Evolutionary conservation across 2,888 invertebrate species (phyloP).

Genomic region (Philereme transversata): DNA sequence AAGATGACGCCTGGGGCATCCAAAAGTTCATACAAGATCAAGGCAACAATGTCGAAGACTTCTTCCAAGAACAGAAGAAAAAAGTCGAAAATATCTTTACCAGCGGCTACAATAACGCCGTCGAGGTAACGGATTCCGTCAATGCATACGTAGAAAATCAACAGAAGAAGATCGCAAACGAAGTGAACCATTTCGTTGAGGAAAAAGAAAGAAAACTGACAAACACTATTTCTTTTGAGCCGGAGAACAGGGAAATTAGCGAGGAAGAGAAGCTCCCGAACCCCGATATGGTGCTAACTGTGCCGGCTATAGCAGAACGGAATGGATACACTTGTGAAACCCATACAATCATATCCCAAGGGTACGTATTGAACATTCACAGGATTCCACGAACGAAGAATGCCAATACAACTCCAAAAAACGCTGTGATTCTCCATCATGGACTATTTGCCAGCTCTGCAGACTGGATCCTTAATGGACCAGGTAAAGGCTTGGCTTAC

Average conservation of each 20-base stretch:
- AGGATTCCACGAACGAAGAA: constrained; percentile 87
- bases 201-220: constrained; percentile 54
- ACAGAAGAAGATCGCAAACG: constrained; percentile 54
- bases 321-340: constrained; percentile 89
- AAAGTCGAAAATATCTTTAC: constrained; percentile 54
- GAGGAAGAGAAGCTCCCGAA: constrained; percentile 50
- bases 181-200: constrained; percentile 59
- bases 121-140: constrained; percentile 55
- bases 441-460: constrained; percentile 91
- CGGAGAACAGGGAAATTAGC: constrained; percentile 42
- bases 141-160: constrained; percentile 60
- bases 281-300: constrained; percentile 63
- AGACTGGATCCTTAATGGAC: constrained; percentile 90
- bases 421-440: constrained; percentile 88
- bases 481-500: constrained; percentile 86
- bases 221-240: constrained; percentile 56
- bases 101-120: constrained; percentile 41
- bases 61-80: constrained; percentile 45
- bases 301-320: constrained; percentile 67
- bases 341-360: constrained; percentile 90
- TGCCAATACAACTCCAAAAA: constrained; percentile 49
- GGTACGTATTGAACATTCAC: constrained; percentile 91
- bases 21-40: constrained; percentile 37
- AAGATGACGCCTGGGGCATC: constrained; percentile 14
- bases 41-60: constrained; percentile 33